Evolutionary conservation across 53 echinoderm and acorn worm species (phyloP), one percentile per base, ranked within the genome.

Genomic region (Henricia sp.): DNA sequence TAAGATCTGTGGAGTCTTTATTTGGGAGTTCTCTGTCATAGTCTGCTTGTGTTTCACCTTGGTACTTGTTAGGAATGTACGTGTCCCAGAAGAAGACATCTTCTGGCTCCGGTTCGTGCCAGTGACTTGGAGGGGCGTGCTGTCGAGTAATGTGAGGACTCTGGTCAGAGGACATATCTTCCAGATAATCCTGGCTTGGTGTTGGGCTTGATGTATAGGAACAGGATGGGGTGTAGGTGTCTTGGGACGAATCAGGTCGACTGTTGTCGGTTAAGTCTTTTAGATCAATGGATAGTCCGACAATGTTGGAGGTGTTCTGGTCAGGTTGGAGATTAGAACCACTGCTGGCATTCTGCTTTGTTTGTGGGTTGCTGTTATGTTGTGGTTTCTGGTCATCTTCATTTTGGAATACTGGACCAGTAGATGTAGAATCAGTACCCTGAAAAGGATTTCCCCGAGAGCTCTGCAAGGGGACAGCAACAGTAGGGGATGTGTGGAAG

Each of bases 71-170:
- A 29, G 80, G 80, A 35, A 80, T 63, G 35, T 80, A 80, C 0
- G 80, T 80, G 42, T 80, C 80, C 80, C 80, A 80, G 80, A 43
- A 80, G 50, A 80, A 80, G 62, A 62, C 48, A 24, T 80, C 64
- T 32, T 80, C 80, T 14, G 59, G 44, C n/a, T 77, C 77, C 48
- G 64, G 36, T 40, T 80, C 80, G 12, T 46, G 50, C 80, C 80
- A 80, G 44, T 50, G 29, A 12, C 63, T 43, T 3, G 46, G 34
- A 16, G 78, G 20, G 2, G 25, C 26, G 3, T 37, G 39, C 29
- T 25, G 23, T 20, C 37, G 41, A 27, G 54, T 13, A 0, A 3
- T 55, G 35, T 6, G 54, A 73, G 73, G 10, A 62, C 20, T 32
- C 64, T 30, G 58, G 58, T 14, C 50, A 21, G 8, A 63, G 1